phyloP scores from a whole-genome alignment of 2,888 invertebrate species.

The Drosophila kambysellisi region DNA sequence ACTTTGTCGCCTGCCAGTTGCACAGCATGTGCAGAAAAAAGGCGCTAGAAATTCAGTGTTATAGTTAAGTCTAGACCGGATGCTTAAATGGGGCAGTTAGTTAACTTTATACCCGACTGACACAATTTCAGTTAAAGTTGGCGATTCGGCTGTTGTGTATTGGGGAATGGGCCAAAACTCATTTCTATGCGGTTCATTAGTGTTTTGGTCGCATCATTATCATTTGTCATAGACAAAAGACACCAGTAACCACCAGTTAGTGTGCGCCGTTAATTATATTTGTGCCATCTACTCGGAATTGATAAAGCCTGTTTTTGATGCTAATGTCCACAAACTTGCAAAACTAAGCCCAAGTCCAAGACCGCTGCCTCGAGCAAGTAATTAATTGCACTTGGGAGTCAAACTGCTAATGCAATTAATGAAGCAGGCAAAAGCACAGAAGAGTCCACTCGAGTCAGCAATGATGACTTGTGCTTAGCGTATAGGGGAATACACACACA shows the following conservation, averaged over 20 bases:
- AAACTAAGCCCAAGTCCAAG: neutral
- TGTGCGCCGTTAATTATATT: conserved; percentile 62
- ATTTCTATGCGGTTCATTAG: conserved; percentile 42
- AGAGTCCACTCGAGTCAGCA: conserved; percentile 23
- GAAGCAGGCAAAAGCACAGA: conserved; percentile 29
- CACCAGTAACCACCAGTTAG: conserved; percentile 2
- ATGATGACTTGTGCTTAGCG: conserved; percentile 29
- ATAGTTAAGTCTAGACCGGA: conserved; percentile 78
- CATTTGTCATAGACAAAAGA: conserved; percentile 58
- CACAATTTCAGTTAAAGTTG: conserved; percentile 37
- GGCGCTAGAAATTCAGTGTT: conserved; percentile 28
- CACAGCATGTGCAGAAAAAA: conserved; percentile 33
- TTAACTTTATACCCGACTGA: conserved; percentile 42
- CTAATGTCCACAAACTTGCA: neutral
- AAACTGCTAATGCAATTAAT: conserved; percentile 33
- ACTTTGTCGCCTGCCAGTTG: conserved; percentile 27
- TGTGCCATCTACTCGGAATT: conserved; percentile 35
- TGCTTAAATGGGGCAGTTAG: conserved; percentile 59
- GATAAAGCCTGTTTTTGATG: conserved; percentile 43
- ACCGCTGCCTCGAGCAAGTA: conserved; percentile 15
- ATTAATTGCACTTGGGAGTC: conserved; percentile 38
- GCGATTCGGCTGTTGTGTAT: conserved; percentile 8
- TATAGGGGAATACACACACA: neutral
- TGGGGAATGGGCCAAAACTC: conserved; percentile 20
- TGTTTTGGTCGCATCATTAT: conserved; percentile 40